A percentile compares a stretch with the other conserved stretches of the same genome.
phyloP scores from a whole-genome alignment of 1,140 invertebrate genomes.

The Ceratina japonica region DNA sequence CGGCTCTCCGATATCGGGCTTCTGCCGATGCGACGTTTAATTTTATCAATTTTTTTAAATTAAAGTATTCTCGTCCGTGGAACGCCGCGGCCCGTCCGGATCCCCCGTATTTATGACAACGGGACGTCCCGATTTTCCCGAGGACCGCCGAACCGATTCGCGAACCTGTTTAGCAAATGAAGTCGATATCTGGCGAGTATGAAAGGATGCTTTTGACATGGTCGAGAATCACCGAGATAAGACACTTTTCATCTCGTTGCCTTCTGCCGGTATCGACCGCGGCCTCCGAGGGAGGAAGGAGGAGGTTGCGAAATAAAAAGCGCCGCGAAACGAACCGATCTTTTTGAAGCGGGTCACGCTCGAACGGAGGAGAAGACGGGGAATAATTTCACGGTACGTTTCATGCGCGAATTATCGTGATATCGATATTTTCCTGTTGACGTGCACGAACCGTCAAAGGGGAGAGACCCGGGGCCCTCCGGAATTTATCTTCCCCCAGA shows the following conservation, averaged over 20 bases:
- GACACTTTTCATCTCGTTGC: not conserved
- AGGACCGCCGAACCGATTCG: too few relatives aligned
- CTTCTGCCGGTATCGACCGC: not conserved
- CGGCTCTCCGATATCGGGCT: too few relatives aligned
- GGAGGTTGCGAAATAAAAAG: not conserved
- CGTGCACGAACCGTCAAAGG: conserved; percentile 2
- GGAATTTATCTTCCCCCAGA: conserved; percentile 11
- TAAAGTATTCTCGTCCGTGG: too few relatives aligned
- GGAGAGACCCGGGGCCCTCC: not conserved
- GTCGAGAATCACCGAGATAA: too few relatives aligned
- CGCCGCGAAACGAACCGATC: not conserved
- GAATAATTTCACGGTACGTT: conserved; percentile 45
- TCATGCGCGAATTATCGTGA: conserved; percentile 18
- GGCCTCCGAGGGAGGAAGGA: too few relatives aligned
- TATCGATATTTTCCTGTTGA: conserved; percentile 23
- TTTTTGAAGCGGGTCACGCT: not conserved
- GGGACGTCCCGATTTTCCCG: too few relatives aligned
- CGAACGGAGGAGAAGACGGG: not conserved
- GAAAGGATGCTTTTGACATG: not conserved
- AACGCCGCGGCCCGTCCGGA: too few relatives aligned
- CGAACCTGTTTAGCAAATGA: too few relatives aligned
- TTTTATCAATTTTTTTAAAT: too few relatives aligned
- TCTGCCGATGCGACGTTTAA: too few relatives aligned
- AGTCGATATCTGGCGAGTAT: too few relatives aligned
- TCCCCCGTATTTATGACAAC: too few relatives aligned